Evolutionary conservation across 2,113 vertebrate genomes (phyloP), one percentile per base, ranked within the genome.

Genomic region (Ceratotherium simum): DNA sequence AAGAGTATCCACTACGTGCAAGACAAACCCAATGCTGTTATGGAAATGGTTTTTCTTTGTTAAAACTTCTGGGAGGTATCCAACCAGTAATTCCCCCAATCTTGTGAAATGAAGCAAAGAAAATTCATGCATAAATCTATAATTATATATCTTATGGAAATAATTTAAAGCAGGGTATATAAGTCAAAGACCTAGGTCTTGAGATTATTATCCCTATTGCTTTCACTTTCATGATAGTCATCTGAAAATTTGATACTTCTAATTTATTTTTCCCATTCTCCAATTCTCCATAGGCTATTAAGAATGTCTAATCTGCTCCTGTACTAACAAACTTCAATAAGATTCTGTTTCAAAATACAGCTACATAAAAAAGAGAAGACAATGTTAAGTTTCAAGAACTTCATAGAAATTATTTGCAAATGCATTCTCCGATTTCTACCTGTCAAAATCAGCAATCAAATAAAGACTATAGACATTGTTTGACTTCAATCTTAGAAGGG

Each of bases 401-500:
- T 90, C 25, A 82, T 58, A 75, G 48, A 93, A 69, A 73, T 54
- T 72, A 69, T 89, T 67, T 95, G 16, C 65, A 62, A 17, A 62
- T 93, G 11, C n/a, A 33, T 64, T 97, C 14, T 72, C 54, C 76
- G 20, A 83, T 84, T 84, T 88, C 46, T 51, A 70, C 42, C 36
- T 82, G 9, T 54, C 46, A 81, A 78, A 79, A 83, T 46, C 17
- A 87, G 42, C 31, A 84, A 23, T 90, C 46, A 64, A 48, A 54
- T 72, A 65, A 92, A 21, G n/a, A 75, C 4, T 42, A 76, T 8
- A 42, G 31, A 75, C 0, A 42, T 8, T 92, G 4, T 54, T n/a
- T 87, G 64, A 82, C 70, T 94, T 95, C 20, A 91, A 23, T 94
- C 58, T 80, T 62, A 82, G 33, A 83, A 92, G 42, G 5, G n/a